Conservation (phyloP, 2,888 invertebrate species). For the Synanthedon vespiformis region DNA sequence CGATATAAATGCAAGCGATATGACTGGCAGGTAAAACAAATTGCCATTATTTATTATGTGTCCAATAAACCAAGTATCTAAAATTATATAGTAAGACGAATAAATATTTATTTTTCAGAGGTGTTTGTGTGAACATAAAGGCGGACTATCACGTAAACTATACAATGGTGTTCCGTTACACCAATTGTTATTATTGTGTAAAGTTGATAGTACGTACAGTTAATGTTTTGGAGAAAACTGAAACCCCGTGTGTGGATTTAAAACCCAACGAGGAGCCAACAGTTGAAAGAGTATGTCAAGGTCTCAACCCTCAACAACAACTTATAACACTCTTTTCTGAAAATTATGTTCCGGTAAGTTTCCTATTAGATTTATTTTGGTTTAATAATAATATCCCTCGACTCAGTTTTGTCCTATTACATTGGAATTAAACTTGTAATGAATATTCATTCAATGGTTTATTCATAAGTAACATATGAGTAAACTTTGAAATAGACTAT, state of each 20-base stretch:
- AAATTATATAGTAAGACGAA: too few relatives aligned
- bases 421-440: too few relatives aligned
- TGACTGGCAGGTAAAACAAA: slow-evolving; percentile 71
- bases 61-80: background rate
- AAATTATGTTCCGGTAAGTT: slow-evolving; percentile 82
- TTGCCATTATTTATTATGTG: background rate
- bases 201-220: slow-evolving; percentile 86
- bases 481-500: too few relatives aligned
- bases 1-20: slow-evolving; percentile 82
- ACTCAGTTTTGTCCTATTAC: too few relatives aligned
- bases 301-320: slow-evolving; percentile 82
- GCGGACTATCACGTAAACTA: slow-evolving; percentile 85
- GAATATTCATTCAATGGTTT: too few relatives aligned
- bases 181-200: slow-evolving; percentile 85
- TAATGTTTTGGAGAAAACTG: slow-evolving; percentile 89
- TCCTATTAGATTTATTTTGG: background rate
- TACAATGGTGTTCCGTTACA: slow-evolving; percentile 82
- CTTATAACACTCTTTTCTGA: slow-evolving; percentile 88
- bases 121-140: slow-evolving; percentile 78
- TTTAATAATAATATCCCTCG: too few relatives aligned
- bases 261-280: slow-evolving; percentile 74
- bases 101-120: slow-evolving; percentile 44
- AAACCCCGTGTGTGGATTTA: slow-evolving; percentile 84
- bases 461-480: too few relatives aligned
- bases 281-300: slow-evolving; percentile 81